phyloP scores from a whole-genome alignment of 64 coral and sea anemone species.

The Dendrophyllia cribrosa region DNA sequence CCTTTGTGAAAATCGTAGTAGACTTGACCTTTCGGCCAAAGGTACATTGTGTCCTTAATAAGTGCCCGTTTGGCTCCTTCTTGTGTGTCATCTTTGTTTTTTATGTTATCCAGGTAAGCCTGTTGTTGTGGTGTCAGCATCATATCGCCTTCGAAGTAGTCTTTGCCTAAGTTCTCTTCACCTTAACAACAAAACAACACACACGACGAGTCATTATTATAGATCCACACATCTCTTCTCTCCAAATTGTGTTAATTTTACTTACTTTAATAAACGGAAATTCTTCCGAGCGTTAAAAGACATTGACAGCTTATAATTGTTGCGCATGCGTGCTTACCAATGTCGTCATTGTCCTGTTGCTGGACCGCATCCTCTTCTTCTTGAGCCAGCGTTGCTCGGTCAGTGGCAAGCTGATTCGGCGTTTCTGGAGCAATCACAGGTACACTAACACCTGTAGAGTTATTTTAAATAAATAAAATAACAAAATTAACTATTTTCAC shows the following conservation, averaged over 20 bases:
- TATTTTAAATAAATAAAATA: background rate
- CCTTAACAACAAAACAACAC: background rate
- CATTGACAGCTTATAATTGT: too few relatives aligned
- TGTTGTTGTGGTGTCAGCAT: conserved; percentile 36
- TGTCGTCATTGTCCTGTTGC: conserved; percentile 45
- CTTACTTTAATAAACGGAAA: too few relatives aligned
- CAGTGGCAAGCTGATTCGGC: conserved; percentile 40
- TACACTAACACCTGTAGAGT: background rate
- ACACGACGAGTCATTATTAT: too few relatives aligned
- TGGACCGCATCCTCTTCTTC: conserved; percentile 43
- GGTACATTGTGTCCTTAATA: conserved; percentile 80
- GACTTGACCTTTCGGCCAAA: conserved; percentile 79
- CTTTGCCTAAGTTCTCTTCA: conserved; percentile 48
- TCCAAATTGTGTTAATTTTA: too few relatives aligned
- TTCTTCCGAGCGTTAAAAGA: too few relatives aligned
- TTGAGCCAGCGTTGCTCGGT: conserved; percentile 44
- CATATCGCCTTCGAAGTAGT: conserved; percentile 59
- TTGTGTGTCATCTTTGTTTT: background rate
- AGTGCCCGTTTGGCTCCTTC: conserved; percentile 60
- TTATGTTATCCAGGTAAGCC: conserved; percentile 25
- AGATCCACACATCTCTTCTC: too few relatives aligned
- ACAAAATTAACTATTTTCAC: too few relatives aligned
- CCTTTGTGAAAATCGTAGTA: conserved; percentile 76
- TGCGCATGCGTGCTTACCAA: background rate
- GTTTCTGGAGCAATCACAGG: conserved; percentile 26